These are phyloP conservation scores for Anser cygnoides DNA, from an alignment of 2,113 vertebrate genomes.

Conservation along the genomic window DNA sequence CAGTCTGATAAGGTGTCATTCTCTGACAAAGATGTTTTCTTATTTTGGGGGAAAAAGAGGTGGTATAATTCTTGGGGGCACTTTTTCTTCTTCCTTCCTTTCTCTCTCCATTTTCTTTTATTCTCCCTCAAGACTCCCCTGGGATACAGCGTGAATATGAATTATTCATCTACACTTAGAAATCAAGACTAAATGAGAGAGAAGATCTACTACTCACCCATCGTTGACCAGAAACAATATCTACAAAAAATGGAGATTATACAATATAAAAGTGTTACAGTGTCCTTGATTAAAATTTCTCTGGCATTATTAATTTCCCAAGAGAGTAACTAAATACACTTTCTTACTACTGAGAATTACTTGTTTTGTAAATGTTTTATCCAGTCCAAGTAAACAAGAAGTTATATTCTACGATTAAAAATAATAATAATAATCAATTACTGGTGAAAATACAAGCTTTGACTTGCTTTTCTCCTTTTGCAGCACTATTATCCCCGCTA, in stretches of 20 bases:
- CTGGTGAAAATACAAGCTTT: background rate
- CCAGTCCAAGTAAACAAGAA: background rate
- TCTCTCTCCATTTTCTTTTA: background rate
- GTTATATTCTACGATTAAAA: background rate
- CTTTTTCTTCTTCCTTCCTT: background rate
- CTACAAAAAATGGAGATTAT: slow-evolving; percentile 50
- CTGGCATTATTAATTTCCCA: background rate
- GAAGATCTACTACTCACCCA: slow-evolving; percentile 44
- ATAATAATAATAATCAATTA: too few relatives aligned
- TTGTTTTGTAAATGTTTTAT: background rate
- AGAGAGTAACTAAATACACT: background rate
- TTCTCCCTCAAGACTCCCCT: background rate
- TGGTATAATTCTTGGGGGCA: background rate
- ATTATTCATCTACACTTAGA: slow-evolving; percentile 32
- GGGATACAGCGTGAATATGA: background rate
- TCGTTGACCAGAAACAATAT: slow-evolving; percentile 9
- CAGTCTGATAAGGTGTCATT: background rate
- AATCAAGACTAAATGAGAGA: slow-evolving; percentile 29
- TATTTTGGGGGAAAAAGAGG: background rate
- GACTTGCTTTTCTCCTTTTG: background rate
- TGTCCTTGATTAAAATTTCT: background rate
- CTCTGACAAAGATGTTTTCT: slow-evolving; percentile 17
- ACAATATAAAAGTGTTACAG: background rate
- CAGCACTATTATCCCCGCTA: background rate
- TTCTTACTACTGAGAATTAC: background rate